Percentiles rank a stretch among this genome's conserved stretches.
Conservation (phyloP, 2,797 vertebrate species). For the Delichon dasypus region DNA sequence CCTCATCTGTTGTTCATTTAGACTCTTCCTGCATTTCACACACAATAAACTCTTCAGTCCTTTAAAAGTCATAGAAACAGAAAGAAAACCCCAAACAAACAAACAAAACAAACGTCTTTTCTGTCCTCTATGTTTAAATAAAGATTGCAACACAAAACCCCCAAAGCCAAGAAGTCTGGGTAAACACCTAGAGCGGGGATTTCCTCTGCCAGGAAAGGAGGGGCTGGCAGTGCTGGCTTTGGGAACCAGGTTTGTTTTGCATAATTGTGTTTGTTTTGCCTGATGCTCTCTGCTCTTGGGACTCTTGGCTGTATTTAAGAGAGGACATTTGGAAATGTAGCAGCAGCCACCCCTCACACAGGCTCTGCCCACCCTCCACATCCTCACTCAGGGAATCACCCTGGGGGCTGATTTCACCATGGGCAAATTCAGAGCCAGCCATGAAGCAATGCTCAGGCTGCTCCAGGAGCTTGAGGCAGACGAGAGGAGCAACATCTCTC, state of each 20-base stretch:
- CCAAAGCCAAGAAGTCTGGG: not conserved
- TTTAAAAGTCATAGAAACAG: slow-evolving; percentile 13
- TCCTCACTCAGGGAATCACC: not conserved
- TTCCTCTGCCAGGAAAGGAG: not conserved
- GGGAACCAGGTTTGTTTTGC: slow-evolving; percentile 29
- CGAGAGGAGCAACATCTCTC: not conserved
- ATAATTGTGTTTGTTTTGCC: slow-evolving; percentile 15
- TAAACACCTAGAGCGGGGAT: not conserved
- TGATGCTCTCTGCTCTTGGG: slow-evolving; percentile 2
- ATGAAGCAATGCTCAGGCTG: not conserved
- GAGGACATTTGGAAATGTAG: not conserved
- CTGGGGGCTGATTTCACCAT: not conserved
- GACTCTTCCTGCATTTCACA: slow-evolving; percentile 58
- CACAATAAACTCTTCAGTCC: slow-evolving; percentile 35
- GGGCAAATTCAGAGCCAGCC: not conserved
- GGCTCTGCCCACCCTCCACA: not conserved
- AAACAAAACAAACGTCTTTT: not conserved
- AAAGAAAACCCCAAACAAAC: slow-evolving; percentile 41
- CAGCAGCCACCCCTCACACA: not conserved
- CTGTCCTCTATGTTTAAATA: slow-evolving; percentile 19
- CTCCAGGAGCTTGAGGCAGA: not conserved
- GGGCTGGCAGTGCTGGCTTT: not conserved
- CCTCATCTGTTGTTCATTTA: slow-evolving; percentile 68
- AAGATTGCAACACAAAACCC: not conserved
- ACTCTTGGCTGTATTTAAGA: not conserved